Evolutionary conservation across 2,888 invertebrate species (phyloP).

Genomic region (Macaria liturata): DNA sequence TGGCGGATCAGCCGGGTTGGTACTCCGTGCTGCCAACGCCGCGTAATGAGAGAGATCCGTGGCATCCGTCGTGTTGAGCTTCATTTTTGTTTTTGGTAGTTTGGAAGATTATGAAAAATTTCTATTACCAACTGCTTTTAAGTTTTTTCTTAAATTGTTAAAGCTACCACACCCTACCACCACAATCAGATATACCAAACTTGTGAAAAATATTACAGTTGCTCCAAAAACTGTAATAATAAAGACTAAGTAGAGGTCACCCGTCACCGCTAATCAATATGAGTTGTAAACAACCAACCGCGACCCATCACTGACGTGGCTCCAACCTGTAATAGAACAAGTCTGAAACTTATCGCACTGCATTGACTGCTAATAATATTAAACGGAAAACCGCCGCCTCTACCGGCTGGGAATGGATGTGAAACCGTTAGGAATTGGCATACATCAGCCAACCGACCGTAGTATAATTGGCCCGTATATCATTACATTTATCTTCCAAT

Average conservation of each 20-base stretch:
- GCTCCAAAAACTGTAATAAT: too few species aligned
- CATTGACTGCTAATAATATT: constrained; percentile 3
- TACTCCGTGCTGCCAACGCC: constrained; percentile 6
- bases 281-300: too few species aligned
- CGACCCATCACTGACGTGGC: too few species aligned
- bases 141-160: too few species aligned
- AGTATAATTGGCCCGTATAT: constrained; percentile 21
- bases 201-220: too few species aligned
- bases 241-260: too few species aligned
- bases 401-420: constrained; percentile 5
- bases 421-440: constrained; percentile 22
- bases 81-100: neutral
- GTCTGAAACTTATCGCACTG: neutral
- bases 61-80: constrained; percentile 27
- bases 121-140: too few species aligned
- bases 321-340: too few species aligned
- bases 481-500: constrained; percentile 15
- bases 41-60: constrained; percentile 30
- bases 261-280: too few species aligned
- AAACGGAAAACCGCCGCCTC: neutral
- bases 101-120: too few species aligned
- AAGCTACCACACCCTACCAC: too few species aligned
- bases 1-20: constrained; percentile 30
- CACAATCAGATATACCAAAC: too few species aligned
- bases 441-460: constrained; percentile 13